A percentile compares a stretch with the other conserved stretches of the same genome.
phyloP scores from a whole-genome alignment of 2,797 vertebrate genomes.

The Lophotriccus pileatus region DNA sequence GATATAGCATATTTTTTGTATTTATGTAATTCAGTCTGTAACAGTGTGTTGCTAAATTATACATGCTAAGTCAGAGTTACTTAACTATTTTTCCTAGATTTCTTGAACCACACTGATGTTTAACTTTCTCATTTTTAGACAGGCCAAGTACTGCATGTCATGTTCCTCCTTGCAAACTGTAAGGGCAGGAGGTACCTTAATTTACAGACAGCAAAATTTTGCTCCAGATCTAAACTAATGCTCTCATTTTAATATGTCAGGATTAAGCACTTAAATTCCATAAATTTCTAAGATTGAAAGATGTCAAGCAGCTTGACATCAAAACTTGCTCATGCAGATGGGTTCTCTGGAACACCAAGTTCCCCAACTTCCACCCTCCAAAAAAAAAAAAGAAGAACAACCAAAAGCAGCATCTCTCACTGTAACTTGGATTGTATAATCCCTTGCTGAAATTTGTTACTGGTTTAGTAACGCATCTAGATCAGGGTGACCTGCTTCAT shows the following conservation, averaged over 20 bases:
- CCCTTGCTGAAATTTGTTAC: background rate
- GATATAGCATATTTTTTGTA: background rate
- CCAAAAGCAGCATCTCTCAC: background rate
- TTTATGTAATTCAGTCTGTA: background rate
- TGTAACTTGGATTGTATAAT: background rate
- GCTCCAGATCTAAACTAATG: background rate
- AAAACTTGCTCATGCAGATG: background rate
- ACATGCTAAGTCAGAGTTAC: background rate
- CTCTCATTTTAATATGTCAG: background rate
- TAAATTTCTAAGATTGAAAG: background rate
- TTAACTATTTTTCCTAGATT: background rate
- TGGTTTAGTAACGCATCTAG: background rate
- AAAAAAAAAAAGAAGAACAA: background rate
- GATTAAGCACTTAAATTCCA: background rate
- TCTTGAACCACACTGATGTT: background rate
- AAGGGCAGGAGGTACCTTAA: background rate
- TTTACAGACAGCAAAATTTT: background rate
- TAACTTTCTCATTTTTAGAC: background rate
- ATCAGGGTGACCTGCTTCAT: background rate
- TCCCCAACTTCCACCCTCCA: fast-evolving
- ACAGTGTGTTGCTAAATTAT: background rate
- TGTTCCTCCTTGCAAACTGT: background rate
- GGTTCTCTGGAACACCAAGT: background rate
- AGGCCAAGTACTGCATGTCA: background rate
- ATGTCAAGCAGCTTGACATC: background rate